phyloP scores from a whole-genome alignment of 30 jellyfish, hydroid and myxozoan genomes.

The Sanderia malayensis region DNA sequence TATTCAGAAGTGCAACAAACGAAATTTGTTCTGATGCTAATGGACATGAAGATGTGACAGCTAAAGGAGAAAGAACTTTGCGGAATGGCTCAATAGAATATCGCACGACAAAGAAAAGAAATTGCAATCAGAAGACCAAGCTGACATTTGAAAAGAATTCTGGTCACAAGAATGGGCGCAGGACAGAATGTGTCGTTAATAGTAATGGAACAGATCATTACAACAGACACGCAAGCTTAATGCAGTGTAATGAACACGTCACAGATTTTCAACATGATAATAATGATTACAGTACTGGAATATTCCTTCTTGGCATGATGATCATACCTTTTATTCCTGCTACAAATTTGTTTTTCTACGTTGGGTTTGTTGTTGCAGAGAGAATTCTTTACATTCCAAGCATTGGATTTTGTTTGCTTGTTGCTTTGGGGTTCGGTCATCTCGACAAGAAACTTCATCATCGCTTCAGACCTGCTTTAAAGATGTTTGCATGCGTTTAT shows the following conservation, averaged over 20 bases:
- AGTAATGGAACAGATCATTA: neutral
- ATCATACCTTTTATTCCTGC: constrained; percentile 78
- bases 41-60: neutral
- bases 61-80: neutral
- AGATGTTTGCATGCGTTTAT: neutral
- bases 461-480: constrained; percentile 2
- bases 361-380: constrained; percentile 92
- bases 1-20: neutral
- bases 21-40: neutral
- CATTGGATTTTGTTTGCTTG: constrained; percentile 63
- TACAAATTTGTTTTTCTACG: constrained; percentile 73
- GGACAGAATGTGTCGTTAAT: neutral
- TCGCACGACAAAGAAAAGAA: neutral
- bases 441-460: constrained; percentile 7
- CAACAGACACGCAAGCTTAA: neutral
- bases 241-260: neutral
- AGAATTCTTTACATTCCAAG: constrained; percentile 86
- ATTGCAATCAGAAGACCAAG: neutral
- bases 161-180: neutral
- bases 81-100: neutral
- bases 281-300: constrained; percentile 20
- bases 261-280: neutral
- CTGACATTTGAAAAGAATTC: neutral
- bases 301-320: constrained; percentile 49
- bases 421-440: constrained; percentile 56